Evolutionary conservation across 1,140 invertebrate genomes (phyloP).

Genomic region (Anthonomus grandis): DNA sequence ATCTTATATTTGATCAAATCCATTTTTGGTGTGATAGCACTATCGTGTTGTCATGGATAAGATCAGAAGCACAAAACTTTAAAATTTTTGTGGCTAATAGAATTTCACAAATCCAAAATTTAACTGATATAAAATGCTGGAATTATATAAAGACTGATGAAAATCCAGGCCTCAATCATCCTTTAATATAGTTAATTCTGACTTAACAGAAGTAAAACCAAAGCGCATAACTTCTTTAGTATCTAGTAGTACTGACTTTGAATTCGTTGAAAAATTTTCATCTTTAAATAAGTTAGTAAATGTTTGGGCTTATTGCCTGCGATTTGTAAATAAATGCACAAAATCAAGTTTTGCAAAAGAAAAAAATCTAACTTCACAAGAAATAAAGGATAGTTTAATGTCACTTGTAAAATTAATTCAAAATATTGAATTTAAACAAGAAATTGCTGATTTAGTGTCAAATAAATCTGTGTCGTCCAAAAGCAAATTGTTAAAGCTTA

Average conservation of each 20-base stretch:
- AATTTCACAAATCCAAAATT: slow-evolving; percentile 8
- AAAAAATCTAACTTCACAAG: neutral
- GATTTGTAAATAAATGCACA: slow-evolving; percentile 7
- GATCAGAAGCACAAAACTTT: neutral
- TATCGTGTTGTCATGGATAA: slow-evolving; percentile 17
- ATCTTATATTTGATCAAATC: neutral
- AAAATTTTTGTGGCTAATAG: slow-evolving; percentile 20
- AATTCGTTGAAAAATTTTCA: slow-evolving; percentile 19
- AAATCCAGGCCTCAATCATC: slow-evolving; percentile 19
- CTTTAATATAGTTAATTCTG: neutral
- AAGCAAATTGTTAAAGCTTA: slow-evolving; percentile 17
- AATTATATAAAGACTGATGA: slow-evolving; percentile 12
- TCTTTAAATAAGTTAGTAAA: slow-evolving; percentile 10
- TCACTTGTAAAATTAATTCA: slow-evolving; percentile 16
- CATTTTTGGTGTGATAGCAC: neutral
- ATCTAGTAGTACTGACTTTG: neutral
- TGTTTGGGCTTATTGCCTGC: slow-evolving; percentile 6
- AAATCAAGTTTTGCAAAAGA: neutral
- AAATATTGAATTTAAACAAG: slow-evolving; percentile 3
- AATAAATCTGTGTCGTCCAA: neutral
- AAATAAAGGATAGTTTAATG: neutral
- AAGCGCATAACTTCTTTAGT: neutral
- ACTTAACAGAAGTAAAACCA: neutral
- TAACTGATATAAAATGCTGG: slow-evolving; percentile 5
- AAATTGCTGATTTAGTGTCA: slow-evolving; percentile 9